These are phyloP conservation scores for Panthera tigris DNA, from an alignment of 2,113 vertebrate species.

Conservation along the genomic window DNA sequence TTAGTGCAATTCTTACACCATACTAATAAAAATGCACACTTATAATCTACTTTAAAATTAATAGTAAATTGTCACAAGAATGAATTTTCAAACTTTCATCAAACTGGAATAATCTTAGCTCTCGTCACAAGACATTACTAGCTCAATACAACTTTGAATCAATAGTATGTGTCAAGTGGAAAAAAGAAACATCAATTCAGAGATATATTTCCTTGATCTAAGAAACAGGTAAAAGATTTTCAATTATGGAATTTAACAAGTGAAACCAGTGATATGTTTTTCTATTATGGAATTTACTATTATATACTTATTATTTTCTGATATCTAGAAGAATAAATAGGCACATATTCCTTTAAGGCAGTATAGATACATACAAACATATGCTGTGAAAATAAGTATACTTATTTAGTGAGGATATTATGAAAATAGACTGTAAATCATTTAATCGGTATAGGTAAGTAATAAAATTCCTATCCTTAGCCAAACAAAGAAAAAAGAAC, in stretches of 20 bases:
- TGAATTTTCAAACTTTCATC: neutral
- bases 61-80: neutral
- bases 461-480: conserved; percentile 10
- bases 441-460: neutral
- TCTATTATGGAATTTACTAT: conserved; percentile 8
- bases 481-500: neutral
- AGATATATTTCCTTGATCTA: neutral
- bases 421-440: conserved; percentile 9
- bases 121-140: neutral
- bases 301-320: neutral
- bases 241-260: conserved; percentile 2
- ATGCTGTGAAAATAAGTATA: neutral
- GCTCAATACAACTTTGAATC: neutral
- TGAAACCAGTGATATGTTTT: neutral
- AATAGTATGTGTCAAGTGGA: neutral
- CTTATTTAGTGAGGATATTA: neutral
- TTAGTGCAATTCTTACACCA: neutral
- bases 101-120: neutral
- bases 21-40: neutral
- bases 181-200: neutral
- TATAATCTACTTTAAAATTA: neutral
- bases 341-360: neutral
- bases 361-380: neutral
- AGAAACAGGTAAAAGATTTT: neutral
- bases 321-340: neutral